A percentile compares a stretch with the other conserved stretches of the same genome.
Evolutionary conservation across 1,140 invertebrate species (phyloP).

Genomic region (Uloborus diversus): DNA sequence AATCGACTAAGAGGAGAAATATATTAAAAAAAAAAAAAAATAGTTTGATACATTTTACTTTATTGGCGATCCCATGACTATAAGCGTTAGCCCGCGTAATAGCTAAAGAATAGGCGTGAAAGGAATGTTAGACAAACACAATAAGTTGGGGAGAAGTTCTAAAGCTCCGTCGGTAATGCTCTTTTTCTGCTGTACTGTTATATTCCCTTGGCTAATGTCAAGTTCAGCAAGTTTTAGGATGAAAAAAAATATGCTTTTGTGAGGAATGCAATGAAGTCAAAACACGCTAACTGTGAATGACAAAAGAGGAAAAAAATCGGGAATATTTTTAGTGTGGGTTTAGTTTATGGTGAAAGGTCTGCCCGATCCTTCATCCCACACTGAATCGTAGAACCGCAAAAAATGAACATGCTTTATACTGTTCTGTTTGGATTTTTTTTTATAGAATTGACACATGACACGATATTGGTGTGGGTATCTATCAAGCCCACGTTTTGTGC

Average conservation of each 20-base stretch:
- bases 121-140: slow-evolving; percentile 1
- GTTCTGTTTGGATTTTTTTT: too few relatives aligned
- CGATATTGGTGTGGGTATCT: too few relatives aligned
- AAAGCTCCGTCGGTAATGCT: not conserved
- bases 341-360: too few relatives aligned
- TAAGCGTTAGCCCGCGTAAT: slow-evolving; percentile 26
- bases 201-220: slow-evolving; percentile 20
- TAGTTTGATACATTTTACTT: slow-evolving; percentile 15
- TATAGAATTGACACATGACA: too few relatives aligned
- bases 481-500: too few relatives aligned
- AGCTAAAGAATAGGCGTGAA: slow-evolving; percentile 2
- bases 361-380: too few relatives aligned
- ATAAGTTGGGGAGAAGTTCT: not conserved
- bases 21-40: not conserved
- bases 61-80: slow-evolving; percentile 14
- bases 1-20: not conserved
- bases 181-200: not conserved
- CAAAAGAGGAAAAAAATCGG: slow-evolving; percentile 31
- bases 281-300: slow-evolving; percentile 49
- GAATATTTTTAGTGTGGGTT: too few relatives aligned
- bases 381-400: too few relatives aligned
- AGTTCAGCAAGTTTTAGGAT: not conserved
- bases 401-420: too few relatives aligned
- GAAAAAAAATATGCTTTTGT: slow-evolving; percentile 18
- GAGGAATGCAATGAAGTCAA: slow-evolving; percentile 35